These are phyloP conservation scores for Belgica antarctica DNA, from an alignment of 2,888 invertebrate species.

Conservation along the genomic window DNA sequence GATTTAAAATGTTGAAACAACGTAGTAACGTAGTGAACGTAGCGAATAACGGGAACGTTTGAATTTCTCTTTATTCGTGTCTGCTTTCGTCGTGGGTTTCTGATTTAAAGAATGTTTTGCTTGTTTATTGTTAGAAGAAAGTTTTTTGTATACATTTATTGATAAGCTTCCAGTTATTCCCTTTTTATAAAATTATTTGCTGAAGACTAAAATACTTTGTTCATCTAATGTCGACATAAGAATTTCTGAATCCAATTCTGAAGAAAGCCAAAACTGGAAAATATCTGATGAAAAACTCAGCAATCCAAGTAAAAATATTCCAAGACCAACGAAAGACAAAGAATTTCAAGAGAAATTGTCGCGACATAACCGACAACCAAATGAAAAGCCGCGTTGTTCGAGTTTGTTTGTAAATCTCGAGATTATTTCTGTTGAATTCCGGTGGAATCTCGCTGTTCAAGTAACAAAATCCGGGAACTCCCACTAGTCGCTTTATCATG, in stretches of 20 bases:
- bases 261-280: conserved; percentile 20
- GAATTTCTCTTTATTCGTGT: too few species aligned
- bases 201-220: background rate
- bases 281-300: conserved; percentile 22
- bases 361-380: background rate
- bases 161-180: too few species aligned
- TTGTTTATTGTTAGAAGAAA: too few species aligned
- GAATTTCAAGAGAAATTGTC: conserved; percentile 1
- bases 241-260: background rate
- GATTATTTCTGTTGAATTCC: background rate
- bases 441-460: conserved; percentile 13
- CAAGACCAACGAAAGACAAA: background rate
- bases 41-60: too few species aligned
- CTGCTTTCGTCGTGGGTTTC: too few species aligned
- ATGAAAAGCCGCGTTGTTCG: background rate
- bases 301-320: background rate
- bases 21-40: too few species aligned
- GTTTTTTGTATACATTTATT: too few species aligned
- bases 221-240: conserved; percentile 1
- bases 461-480: background rate
- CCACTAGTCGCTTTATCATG: conserved; percentile 6
- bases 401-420: background rate
- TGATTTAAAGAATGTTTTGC: too few species aligned
- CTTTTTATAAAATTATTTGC: too few species aligned
- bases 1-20: too few species aligned